Conservation (phyloP, 2,888 invertebrate species). For the Dasysyrphus albostriatus region DNA sequence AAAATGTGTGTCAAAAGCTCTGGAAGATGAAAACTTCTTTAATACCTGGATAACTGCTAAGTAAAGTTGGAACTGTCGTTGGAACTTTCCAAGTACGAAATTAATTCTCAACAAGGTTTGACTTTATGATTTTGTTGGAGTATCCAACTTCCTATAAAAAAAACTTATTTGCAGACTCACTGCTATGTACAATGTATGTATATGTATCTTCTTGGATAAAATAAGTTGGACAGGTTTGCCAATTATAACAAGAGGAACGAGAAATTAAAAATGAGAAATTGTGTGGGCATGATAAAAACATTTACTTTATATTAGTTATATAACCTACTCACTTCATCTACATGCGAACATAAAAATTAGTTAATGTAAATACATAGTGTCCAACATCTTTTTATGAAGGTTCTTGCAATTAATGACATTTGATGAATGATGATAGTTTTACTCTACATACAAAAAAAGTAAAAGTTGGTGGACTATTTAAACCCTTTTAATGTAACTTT, state of each 20-base stretch:
- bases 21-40: slow-evolving; percentile 35
- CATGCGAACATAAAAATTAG: no score
- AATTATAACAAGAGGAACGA: slow-evolving; percentile 9
- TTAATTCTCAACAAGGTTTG: slow-evolving; percentile 50
- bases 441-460: no score
- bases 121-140: slow-evolving; percentile 40
- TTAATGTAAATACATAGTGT: no score
- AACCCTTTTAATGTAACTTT: no score
- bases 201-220: slow-evolving; percentile 6
- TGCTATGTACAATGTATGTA: no score
- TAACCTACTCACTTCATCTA: no score
- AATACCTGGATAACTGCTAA: slow-evolving; percentile 59
- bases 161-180: slow-evolving; percentile 32
- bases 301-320: no score
- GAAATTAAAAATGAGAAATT: slow-evolving; percentile 11
- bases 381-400: no score
- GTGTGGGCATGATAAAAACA: background rate
- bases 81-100: slow-evolving; percentile 55
- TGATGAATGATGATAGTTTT: no score
- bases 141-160: slow-evolving; percentile 1
- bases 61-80: slow-evolving; percentile 45
- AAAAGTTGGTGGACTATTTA: no score
- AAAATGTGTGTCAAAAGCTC: slow-evolving; percentile 37
- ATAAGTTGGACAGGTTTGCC: background rate
- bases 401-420: no score